Evolutionary conservation across 2,888 invertebrate species (phyloP), one percentile per base, ranked within the genome.

Genomic region (Autographa pulchrina): DNA sequence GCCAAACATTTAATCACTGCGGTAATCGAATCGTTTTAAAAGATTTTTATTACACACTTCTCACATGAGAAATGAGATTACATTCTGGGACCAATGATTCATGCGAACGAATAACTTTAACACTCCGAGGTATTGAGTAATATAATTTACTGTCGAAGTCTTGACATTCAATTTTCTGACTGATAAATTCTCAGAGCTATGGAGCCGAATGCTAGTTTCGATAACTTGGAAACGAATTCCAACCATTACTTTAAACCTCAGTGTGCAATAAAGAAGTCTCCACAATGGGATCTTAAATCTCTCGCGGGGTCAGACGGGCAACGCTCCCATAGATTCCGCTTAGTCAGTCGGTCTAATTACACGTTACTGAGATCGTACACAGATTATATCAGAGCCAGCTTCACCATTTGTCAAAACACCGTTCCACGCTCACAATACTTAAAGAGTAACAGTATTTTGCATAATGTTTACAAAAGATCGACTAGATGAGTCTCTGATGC

Each of bases 331-430:
- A 89, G 89, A 92, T 92, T 90, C 80, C 85, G 92, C 92, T 90
- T 89, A 90, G 92, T 92, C 92, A 92, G 92, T 76, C 86, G 84
- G 70, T 88, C 90, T 92, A 92, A 92, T 92, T 90, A 91, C 88
- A 88, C 77, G 82, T 87, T 87, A 84, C 82, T 82, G 83, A 85
- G 87, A 87, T 85, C 84, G 80, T 75, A 81, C 81, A 84, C 83
- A 83, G 90, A 90, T 90, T 85, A 81, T 85, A 88, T 88, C 87
- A 83, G 71, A 83, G 78, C 78, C 85, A 79, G 80, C 78, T 82
- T 86, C 80, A 84, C 83, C 85, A 88, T 90, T 89, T 89, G 89
- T 90, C 90, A 90, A 89, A 91, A 90, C 86, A 79, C 77, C 83
- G 76, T 83, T 78, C 74, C 68, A 61, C 77, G 76, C 68, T 74